These are phyloP conservation scores for Psix sp. DNA, from an alignment of 1,140 invertebrate genomes.

Conservation along the genomic window DNA sequence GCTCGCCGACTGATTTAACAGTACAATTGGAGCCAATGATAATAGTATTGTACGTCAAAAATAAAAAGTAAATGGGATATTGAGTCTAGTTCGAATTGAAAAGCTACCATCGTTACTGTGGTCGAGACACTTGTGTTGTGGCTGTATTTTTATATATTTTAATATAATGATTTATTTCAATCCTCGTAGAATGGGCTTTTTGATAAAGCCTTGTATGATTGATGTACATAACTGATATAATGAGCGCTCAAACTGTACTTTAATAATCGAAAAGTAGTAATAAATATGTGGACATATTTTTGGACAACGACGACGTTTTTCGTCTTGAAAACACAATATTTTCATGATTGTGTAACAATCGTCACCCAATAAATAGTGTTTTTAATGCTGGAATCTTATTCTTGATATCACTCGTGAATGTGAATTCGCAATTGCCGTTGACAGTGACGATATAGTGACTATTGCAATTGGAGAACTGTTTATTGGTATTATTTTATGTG, in stretches of 20 bases:
- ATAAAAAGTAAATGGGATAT: not conserved
- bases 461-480: too few relatives aligned
- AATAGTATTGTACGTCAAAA: constrained; percentile 19
- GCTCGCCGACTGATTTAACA: constrained; percentile 19
- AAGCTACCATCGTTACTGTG: constrained; percentile 1
- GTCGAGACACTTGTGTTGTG: constrained; percentile 2
- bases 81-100: constrained; percentile 3
- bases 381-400: too few relatives aligned
- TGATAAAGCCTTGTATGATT: constrained; percentile 12
- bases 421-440: too few relatives aligned
- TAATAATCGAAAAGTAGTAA: constrained; percentile 1
- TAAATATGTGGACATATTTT: constrained; percentile 18
- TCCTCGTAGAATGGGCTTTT: constrained; percentile 14
- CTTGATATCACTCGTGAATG: too few relatives aligned
- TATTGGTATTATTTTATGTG: too few relatives aligned
- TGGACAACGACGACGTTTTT: constrained; percentile 9
- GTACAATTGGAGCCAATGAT: constrained; percentile 47
- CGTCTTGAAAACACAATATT: not conserved
- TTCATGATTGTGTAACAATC: too few relatives aligned
- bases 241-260: constrained; percentile 34
- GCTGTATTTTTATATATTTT: constrained; percentile 33
- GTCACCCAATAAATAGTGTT: too few relatives aligned
- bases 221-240: constrained; percentile 31
- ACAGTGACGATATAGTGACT: too few relatives aligned
- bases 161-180: constrained; percentile 25